Percentiles rank a stretch among this genome's conserved stretches.
phyloP scores from a whole-genome alignment of 1,140 invertebrate genomes.

The Sycophaga agraensis region DNA sequence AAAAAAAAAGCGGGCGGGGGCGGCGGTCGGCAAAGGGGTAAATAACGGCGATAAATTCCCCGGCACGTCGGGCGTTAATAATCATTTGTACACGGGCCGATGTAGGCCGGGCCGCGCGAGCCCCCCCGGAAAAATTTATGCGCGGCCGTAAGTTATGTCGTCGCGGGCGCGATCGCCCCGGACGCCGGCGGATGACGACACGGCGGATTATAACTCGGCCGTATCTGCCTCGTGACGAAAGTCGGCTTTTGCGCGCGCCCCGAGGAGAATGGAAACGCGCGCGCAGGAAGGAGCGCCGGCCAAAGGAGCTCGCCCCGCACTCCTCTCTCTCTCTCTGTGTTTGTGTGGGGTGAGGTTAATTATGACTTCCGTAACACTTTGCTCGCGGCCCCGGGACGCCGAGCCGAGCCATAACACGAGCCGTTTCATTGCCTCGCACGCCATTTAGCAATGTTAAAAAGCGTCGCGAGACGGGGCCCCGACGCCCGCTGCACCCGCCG shows the following conservation, averaged over 20 bases:
- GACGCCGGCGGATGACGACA: constrained; percentile 12
- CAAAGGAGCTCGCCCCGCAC: not conserved
- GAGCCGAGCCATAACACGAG: not conserved
- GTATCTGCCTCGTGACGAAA: constrained; percentile 17
- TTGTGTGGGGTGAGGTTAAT: constrained; percentile 27
- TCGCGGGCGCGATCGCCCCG: constrained; percentile 5
- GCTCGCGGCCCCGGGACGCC: not conserved
- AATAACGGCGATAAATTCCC: constrained; percentile 28
- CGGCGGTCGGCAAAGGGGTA: constrained; percentile 8
- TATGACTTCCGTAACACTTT: constrained; percentile 31
- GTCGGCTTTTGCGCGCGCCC: constrained; percentile 4
- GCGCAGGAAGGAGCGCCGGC: not conserved
- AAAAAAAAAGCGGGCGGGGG: too few species aligned
- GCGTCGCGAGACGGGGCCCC: too few species aligned
- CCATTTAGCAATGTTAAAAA: constrained; percentile 23
- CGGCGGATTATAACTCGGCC: constrained; percentile 18
- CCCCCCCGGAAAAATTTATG: constrained; percentile 18
- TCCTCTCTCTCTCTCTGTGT: too few species aligned
- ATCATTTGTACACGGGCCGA: constrained; percentile 18
- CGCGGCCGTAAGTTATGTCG: constrained; percentile 17
- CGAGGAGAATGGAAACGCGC: too few species aligned
- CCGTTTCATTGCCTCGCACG: constrained; percentile 16
- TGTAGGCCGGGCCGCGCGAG: constrained; percentile 2
- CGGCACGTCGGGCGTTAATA: constrained; percentile 28
- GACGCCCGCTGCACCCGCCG: too few species aligned